These are phyloP conservation scores for Tortrix viridana DNA, from an alignment of 2,888 invertebrate genomes.

Conservation along the genomic window DNA sequence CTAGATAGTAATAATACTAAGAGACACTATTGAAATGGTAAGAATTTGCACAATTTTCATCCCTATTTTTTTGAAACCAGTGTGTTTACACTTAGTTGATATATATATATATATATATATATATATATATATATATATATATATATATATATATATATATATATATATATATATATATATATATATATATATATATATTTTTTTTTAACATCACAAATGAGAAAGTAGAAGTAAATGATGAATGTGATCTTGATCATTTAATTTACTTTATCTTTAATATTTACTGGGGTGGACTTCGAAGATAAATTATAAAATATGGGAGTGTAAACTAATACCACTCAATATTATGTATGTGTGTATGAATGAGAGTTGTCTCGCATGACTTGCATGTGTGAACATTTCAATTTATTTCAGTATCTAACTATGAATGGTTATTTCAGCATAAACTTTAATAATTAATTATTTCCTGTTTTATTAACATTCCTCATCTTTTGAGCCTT, in stretches of 20 bases:
- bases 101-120: too few relatives aligned
- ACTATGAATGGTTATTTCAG: not conserved
- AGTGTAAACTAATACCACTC: not conserved
- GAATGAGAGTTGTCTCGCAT: not conserved
- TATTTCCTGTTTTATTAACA: not conserved
- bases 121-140: too few relatives aligned
- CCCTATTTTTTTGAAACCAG: not conserved
- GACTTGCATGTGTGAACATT: not conserved
- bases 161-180: too few relatives aligned
- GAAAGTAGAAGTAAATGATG: not conserved
- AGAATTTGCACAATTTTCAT: not conserved
- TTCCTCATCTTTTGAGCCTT: not conserved
- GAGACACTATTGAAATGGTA: not conserved
- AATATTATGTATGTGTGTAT: not conserved
- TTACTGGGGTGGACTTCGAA: conserved; percentile 12
- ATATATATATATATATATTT: too few relatives aligned
- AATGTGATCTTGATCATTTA: not conserved
- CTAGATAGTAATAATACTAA: conserved; percentile 4
- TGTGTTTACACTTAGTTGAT: not conserved
- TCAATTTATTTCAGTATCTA: not conserved
- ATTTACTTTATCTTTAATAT: not conserved
- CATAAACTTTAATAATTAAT: not conserved
- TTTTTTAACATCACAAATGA: conserved; percentile 11
- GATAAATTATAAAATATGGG: not conserved
- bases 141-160: too few relatives aligned